Base-by-base conservation (phyloP, 2,797 vertebrate genomes). In the Spondyliosoma cantharus region DNA sequence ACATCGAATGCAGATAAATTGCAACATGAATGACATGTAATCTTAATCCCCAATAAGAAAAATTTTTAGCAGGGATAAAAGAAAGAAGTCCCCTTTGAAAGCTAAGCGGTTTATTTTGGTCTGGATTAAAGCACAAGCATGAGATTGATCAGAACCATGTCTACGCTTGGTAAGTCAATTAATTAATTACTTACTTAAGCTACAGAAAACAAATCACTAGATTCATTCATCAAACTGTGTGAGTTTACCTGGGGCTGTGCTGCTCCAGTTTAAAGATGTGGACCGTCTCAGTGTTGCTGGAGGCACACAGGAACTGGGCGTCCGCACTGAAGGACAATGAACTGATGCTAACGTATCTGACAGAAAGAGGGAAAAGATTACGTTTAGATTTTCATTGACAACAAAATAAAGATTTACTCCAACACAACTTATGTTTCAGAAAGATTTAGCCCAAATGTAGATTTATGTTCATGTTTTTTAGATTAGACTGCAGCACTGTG, bases 261-360 rank as follows among this genome's bases (percentile, higher is more conserved):
- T 96, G 96, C 58, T 98, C 97, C 93, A 98, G 92, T 92, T 96
- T 98, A 90, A 98, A 98, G 93, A 98, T 96, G 86, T 98, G 97
- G 78, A 98, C 96, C 0, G 97, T 98, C 92, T 98, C 97, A 0
- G 97, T 98, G 93, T 98, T 98, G 91, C 97, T 98, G 48, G 97
- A 98, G 25, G 97, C 96, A 14, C 96, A 98, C 53, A 98, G 94
- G 95, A 98, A 98, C 93, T 98, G 97, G 0, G 96, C 95, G 43
- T 98, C 97, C 48, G 96, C 95, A 19, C 97, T 98, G 95, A 98
- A 98, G 54, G 96, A 96, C 68, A 98, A 89, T 0, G 97, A 97
- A 85, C 96, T 96, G 93, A 98, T 98, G 63, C 95, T 97, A 76
- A 98, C 97, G 0, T 98, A 98, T 93, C 97, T 98, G 83, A 84